Percentiles rank a stretch among this genome's conserved stretches.
Conservation (phyloP, 2,888 invertebrate genomes). For the Caenorhabditis sp. region DNA sequence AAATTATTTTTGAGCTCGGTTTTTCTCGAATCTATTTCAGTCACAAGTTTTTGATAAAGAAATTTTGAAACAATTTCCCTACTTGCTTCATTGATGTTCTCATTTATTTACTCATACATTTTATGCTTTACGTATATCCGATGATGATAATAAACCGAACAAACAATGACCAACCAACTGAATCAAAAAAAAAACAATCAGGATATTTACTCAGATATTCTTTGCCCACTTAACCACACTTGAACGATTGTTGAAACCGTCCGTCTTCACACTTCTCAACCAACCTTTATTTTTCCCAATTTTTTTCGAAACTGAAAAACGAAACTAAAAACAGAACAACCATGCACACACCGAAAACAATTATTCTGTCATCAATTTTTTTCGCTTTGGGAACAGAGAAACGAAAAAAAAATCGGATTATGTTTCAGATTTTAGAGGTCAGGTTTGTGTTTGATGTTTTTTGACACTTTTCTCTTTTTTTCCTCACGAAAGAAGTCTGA, state of each 20-base stretch:
- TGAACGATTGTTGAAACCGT: background rate
- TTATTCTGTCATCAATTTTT: background rate
- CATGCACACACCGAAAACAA: background rate
- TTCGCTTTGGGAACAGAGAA: background rate
- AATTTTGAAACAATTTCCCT: too few species aligned
- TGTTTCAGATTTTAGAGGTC: background rate
- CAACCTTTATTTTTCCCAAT: background rate
- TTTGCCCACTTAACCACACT: background rate
- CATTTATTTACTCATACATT: background rate
- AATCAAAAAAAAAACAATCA: background rate
- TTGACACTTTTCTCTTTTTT: too few species aligned
- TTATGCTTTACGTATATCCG: background rate
- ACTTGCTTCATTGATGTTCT: too few species aligned
- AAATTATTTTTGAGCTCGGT: too few species aligned
- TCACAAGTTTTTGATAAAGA: too few species aligned
- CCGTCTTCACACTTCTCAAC: background rate
- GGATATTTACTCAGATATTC: background rate
- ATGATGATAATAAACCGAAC: background rate
- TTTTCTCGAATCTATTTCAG: too few species aligned
- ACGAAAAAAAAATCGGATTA: background rate
- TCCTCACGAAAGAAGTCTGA: background rate
- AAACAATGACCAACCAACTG: background rate
- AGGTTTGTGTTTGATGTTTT: too few species aligned
- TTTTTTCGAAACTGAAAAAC: too few species aligned
- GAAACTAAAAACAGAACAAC: too few species aligned